Conservation (phyloP, 2,113 vertebrate species). For the Dicaeum eximium region DNA sequence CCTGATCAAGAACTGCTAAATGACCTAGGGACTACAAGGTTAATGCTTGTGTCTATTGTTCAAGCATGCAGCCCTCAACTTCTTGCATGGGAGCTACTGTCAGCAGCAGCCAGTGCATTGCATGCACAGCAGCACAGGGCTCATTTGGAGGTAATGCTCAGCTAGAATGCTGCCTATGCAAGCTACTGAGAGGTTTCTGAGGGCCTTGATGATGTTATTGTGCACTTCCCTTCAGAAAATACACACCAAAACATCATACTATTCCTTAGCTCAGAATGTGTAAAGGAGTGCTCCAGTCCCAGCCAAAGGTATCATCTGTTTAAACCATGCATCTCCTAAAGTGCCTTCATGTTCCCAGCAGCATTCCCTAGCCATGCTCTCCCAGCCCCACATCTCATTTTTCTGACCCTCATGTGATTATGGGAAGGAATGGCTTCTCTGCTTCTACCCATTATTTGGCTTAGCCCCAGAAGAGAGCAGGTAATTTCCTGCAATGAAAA, state of each 20-base stretch:
- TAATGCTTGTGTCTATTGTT: neutral
- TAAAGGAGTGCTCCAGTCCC: neutral
- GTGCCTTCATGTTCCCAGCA: neutral
- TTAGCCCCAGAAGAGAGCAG: neutral
- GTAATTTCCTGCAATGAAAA: neutral
- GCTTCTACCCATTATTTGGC: neutral
- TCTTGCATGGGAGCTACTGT: neutral
- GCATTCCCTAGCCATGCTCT: accelerated
- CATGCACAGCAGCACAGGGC: accelerated
- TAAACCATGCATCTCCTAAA: neutral
- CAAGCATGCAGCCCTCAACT: neutral
- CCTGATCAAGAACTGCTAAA: neutral
- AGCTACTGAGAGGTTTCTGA: neutral
- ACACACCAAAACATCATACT: neutral
- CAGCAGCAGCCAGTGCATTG: neutral
- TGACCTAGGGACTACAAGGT: neutral
- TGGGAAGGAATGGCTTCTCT: neutral
- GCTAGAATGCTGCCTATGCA: neutral
- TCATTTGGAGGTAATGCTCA: neutral
- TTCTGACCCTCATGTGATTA: neutral
- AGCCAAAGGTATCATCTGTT: neutral
- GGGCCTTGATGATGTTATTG: neutral
- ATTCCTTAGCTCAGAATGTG: neutral
- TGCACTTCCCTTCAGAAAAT: neutral
- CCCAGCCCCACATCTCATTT: neutral